A percentile compares a stretch with the other conserved stretches of the same genome.
Conservation (phyloP, 2,113 vertebrate species). For the Charina bottae region DNA sequence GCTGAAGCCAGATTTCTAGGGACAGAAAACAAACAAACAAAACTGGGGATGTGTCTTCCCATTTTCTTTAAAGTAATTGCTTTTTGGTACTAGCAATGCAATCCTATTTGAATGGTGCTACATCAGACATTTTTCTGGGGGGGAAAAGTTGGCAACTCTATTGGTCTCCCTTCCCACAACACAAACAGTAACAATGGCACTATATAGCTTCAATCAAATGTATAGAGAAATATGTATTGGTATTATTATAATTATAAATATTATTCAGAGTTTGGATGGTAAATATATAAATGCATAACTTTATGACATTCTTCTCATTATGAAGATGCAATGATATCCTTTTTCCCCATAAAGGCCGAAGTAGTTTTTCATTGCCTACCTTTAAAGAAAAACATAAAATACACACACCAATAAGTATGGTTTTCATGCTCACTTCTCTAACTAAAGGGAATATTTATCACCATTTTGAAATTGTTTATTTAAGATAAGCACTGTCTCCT, state of each 20-base stretch:
- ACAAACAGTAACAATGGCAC: no score
- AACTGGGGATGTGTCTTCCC: no score
- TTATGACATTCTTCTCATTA: neutral
- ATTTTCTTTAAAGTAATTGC: no score
- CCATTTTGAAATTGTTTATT: slow-evolving; percentile 25
- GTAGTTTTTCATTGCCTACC: slow-evolving; percentile 4
- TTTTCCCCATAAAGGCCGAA: neutral
- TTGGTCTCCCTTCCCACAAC: no score
- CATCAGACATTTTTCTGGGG: no score
- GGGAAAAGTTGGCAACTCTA: no score
- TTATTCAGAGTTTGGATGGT: neutral
- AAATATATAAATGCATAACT: neutral
- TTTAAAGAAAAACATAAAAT: slow-evolving; percentile 7
- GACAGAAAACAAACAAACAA: no score
- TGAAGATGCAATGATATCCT: neutral
- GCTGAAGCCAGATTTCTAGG: no score
- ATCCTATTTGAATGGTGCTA: no score
- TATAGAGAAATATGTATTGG: no score
- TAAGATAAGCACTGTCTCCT: neutral
- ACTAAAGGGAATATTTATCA: neutral
- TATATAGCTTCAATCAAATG: no score
- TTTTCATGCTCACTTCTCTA: slow-evolving; percentile 3
- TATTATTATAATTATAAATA: neutral
- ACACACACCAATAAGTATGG: neutral
- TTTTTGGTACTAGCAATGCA: no score